Base-by-base conservation (phyloP, 2,888 invertebrate species). In the Athetis lepigone region DNA sequence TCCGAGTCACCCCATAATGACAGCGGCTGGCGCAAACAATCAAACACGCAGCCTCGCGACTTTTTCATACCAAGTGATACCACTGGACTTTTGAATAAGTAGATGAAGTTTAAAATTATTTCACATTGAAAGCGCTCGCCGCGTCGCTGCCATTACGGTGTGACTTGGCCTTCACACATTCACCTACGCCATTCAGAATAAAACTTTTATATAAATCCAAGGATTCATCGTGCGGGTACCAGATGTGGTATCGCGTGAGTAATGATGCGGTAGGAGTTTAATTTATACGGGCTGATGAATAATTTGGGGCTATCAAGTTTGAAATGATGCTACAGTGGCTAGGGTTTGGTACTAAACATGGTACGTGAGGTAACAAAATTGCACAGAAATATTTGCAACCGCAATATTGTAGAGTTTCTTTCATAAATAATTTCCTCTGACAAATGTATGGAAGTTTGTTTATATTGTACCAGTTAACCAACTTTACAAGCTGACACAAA, bases 281-380 rank as follows among this genome's bases (percentile, higher is more conserved):
- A 90, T 88, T 87, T 88, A 85, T 85, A 77, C 70, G 71, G 69
- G 67, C 77, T 83, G 82, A 88, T 89, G 84, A 90, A 83, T 89
- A 82, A 90, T 89, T 85, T 79, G 77, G 50, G 49, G 81, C 85
- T 79, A 86, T 90, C 82, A 75, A 79, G 83, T 77, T 73, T 76
- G 67, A 56, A 56, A 61, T 56, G 37, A 45, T 51, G 51, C 58
- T 59, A 11, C 49, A 25, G 40, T 47, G 33, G 47, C 25, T 19
- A 42, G 23, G 21, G 46, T n/a, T 25, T n/a, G 13, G 7, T 50
- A n/a, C 21, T 49, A 29, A 19, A 27, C 23, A 19, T 19, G 18
- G 23, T 16, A 50, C 21, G 29, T 51, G 64, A 23, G 8, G 18
- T 60, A 11, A 19, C 25, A 57, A 25, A 18, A 2, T 58, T 58